Percentiles rank a stretch among this genome's conserved stretches.
Conservation (phyloP, 2,113 vertebrate species). For the Leuciscus idus region DNA sequence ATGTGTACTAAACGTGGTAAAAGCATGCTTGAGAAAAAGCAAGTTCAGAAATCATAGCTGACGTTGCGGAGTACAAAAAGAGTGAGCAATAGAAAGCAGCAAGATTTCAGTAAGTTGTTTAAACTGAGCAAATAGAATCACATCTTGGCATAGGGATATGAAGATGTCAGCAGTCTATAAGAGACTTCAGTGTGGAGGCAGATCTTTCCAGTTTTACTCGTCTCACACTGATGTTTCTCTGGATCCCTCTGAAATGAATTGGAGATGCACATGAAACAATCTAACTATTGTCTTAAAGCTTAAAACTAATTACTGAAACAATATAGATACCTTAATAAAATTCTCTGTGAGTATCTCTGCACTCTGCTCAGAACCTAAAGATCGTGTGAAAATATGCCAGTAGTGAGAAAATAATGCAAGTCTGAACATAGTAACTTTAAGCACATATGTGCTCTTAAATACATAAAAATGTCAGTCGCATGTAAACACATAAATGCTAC, state of each 20-base stretch:
- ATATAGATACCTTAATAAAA: background rate
- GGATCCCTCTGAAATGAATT: background rate
- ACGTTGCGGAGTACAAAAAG: background rate
- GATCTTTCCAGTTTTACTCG: background rate
- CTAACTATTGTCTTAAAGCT: background rate
- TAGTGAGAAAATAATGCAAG: too few relatives aligned
- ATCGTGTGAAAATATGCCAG: background rate
- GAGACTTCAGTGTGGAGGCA: conserved; percentile 15
- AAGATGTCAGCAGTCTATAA: background rate
- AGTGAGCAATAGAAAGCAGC: background rate
- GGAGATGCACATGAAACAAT: background rate
- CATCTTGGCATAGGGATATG: background rate
- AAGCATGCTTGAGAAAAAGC: too few relatives aligned
- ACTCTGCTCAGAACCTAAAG: conserved; percentile 1
- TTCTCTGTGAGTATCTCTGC: background rate
- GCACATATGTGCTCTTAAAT: too few relatives aligned
- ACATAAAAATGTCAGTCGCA: too few relatives aligned
- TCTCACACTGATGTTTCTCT: conserved; percentile 14
- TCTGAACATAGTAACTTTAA: too few relatives aligned
- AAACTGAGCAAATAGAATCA: background rate
- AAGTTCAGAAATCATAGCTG: too few relatives aligned
- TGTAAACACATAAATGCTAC: too few relatives aligned
- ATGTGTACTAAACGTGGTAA: too few relatives aligned
- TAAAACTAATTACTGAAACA: background rate
- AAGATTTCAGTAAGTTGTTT: background rate